Evolutionary conservation across 2,113 vertebrate species (phyloP), one percentile per base, ranked within the genome.

Genomic region (Gnathonemus longibarbis): DNA sequence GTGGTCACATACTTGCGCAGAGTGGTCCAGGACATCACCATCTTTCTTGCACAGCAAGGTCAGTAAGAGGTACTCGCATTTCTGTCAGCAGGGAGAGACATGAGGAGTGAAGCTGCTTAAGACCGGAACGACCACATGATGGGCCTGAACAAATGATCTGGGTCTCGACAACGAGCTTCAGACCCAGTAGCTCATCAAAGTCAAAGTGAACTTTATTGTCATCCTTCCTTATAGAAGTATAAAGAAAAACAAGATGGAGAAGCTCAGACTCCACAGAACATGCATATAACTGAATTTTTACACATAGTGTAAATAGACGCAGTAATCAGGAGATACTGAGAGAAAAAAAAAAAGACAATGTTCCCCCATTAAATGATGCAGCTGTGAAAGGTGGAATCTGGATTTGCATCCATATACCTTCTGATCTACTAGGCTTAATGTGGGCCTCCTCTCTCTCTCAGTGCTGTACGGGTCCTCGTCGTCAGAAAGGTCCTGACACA

Each of bases 41-140:
- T 90, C 53, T 11, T 91, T 88, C 17, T 92, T 89, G 90, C 94
- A 94, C 88, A 92, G 90, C 35, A 94, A 87, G 70, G 56, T 85
- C 3, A 93, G 91, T 24, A 94, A 35, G 49, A 94, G 91, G 88
- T 93, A 91, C 70, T 94, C 94, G 91, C 94, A 94, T 86, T 88
- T 93, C 94, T 94, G 84, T 77, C 35, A 48, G 10, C 35, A 83
- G 56, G 74, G 90, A 86, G 52, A 91, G 35, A 45, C 21, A 17
- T 3, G 56, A 10, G 4, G 56, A 45, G 45, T 1, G 83, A 84
- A 1, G 9, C 7, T 48, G 8, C 35, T 42, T 46, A 24, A 84
- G 19, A 8, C 19, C 7, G 21, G 3, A 42, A 45, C 24, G 77
- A 24, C 8, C 19, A 84, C 19, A 48, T 11, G 39, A 24, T 1